A percentile compares a stretch with the other conserved stretches of the same genome.
Conservation (phyloP, 2,113 vertebrate genomes). For the Acanthisitta chloris region DNA sequence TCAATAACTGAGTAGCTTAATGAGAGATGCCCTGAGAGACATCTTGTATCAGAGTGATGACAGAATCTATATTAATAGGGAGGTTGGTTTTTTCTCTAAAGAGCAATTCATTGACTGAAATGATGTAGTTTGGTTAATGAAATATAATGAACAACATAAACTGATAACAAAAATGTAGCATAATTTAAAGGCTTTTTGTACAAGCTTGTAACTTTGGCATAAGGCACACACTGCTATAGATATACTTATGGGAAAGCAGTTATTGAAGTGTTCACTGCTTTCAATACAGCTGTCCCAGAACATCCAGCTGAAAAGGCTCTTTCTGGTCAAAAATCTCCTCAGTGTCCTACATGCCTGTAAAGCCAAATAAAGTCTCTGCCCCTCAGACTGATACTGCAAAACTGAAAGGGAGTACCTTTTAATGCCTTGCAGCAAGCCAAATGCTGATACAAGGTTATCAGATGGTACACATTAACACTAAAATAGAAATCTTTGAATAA, state of each 20-base stretch:
- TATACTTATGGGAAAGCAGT: neutral
- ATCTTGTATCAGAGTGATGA: neutral
- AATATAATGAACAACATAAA: neutral
- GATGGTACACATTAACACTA: neutral
- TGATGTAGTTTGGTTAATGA: neutral
- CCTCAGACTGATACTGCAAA: neutral
- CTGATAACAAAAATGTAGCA: neutral
- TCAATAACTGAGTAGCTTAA: neutral
- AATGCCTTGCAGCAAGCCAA: neutral
- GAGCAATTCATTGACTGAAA: neutral
- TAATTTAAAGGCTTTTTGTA: neutral
- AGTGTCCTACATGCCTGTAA: neutral
- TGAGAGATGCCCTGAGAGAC: neutral
- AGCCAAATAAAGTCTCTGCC: neutral
- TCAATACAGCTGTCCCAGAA: neutral
- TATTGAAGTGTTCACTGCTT: neutral
- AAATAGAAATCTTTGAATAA: neutral
- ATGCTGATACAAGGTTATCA: neutral
- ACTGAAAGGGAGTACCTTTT: neutral
- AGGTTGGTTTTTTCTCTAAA: neutral
- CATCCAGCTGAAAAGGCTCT: neutral
- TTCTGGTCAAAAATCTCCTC: neutral
- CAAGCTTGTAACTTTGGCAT: neutral
- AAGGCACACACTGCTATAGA: neutral
- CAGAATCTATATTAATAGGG: neutral